Evolutionary conservation across 1,140 invertebrate genomes (phyloP).

Genomic region (Papilio machaon): DNA sequence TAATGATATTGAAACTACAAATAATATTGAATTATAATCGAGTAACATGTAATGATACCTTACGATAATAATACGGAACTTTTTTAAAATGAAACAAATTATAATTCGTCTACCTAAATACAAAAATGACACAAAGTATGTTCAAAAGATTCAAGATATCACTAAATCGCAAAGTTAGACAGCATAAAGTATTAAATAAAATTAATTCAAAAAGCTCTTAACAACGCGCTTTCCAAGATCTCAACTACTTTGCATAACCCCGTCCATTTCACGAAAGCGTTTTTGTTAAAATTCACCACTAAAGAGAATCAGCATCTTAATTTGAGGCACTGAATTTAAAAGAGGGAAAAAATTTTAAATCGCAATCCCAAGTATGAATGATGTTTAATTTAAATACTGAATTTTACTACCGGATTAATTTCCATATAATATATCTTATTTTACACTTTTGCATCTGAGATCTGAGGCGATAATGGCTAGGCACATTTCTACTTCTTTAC

Average conservation of each 20-base stretch:
- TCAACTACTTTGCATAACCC: conserved; percentile 14
- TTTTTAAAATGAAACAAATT: not conserved
- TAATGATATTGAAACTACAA: too few species aligned
- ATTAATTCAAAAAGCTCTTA: conserved; percentile 29
- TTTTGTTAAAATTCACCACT: conserved; percentile 29
- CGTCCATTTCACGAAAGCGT: conserved; percentile 6
- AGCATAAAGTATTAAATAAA: not conserved
- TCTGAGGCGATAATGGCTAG: too few species aligned
- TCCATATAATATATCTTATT: not conserved
- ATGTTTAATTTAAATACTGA: not conserved
- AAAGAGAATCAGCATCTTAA: conserved; percentile 24
- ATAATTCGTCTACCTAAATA: not conserved
- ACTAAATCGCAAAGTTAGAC: not conserved
- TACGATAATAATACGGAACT: not conserved
- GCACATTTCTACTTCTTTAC: not conserved
- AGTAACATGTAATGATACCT: too few species aligned
- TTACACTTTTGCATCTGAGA: not conserved
- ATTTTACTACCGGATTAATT: not conserved
- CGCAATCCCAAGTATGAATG: not conserved
- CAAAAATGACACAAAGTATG: not conserved
- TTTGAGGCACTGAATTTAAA: conserved; percentile 4
- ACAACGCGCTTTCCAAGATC: conserved; percentile 14
- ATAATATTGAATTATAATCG: too few species aligned
- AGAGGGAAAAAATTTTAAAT: not conserved
- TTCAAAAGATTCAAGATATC: conserved; percentile 14